phyloP scores from a whole-genome alignment of 2,113 vertebrate genomes.

The Philantomba maxwellii region DNA sequence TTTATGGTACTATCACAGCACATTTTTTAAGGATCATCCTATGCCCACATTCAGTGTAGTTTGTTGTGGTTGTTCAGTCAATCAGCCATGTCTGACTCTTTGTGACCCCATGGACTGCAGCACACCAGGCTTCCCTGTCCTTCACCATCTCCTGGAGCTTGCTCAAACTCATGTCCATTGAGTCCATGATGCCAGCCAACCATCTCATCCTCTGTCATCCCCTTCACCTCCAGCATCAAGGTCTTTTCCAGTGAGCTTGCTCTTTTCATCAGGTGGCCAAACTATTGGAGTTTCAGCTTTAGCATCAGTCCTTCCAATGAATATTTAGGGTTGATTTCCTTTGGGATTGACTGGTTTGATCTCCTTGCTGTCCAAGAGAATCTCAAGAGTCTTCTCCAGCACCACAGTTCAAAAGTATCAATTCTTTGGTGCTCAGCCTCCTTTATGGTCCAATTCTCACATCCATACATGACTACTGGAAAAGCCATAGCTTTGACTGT shows the following conservation, averaged over 20 bases:
- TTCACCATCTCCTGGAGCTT: not conserved
- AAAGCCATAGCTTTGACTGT: not conserved
- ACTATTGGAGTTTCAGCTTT: not conserved
- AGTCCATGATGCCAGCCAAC: not conserved
- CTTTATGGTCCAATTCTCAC: not conserved
- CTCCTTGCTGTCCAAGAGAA: not conserved
- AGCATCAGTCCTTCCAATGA: not conserved
- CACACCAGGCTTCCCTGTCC: not conserved
- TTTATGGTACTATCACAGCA: not conserved
- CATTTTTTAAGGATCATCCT: not conserved
- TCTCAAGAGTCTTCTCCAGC: not conserved
- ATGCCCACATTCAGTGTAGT: not conserved
- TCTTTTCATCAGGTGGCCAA: not conserved
- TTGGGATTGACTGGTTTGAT: not conserved
- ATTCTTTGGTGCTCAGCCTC: not conserved
- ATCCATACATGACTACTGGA: not conserved
- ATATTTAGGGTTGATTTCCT: not conserved
- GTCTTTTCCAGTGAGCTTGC: not conserved
- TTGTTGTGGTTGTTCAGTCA: not conserved
- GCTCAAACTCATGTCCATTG: not conserved
- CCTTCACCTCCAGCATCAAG: not conserved
- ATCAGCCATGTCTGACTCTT: not conserved
- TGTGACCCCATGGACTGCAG: not conserved
- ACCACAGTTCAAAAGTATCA: not conserved
- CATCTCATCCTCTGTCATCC: not conserved